These are phyloP conservation scores for Drosophila funebris DNA, from an alignment of 1,140 invertebrate species.

Conservation along the genomic window DNA sequence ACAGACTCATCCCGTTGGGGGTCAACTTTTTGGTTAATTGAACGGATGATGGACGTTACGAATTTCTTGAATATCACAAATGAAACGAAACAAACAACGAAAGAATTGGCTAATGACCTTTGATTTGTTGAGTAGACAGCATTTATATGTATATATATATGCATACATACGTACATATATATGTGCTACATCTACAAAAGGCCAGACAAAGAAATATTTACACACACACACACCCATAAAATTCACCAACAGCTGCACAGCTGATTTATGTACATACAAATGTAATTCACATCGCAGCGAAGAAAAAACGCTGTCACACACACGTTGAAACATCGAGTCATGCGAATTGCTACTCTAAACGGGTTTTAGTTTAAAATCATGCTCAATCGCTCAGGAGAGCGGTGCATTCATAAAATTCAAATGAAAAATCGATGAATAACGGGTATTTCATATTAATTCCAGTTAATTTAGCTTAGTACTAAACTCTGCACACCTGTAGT, in stretches of 20 bases:
- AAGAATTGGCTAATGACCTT: conserved; percentile 52
- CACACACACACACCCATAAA: conserved; percentile 18
- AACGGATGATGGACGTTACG: not conserved
- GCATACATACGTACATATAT: not conserved
- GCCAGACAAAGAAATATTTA: conserved; percentile 67
- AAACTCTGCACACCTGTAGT: conserved; percentile 5
- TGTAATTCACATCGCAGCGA: conserved; percentile 24
- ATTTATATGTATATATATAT: conserved; percentile 4
- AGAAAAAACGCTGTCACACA: conserved; percentile 26
- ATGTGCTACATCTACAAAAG: conserved; percentile 30
- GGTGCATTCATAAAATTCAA: conserved; percentile 13
- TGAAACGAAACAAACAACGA: conserved; percentile 10
- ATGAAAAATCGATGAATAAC: conserved; percentile 22
- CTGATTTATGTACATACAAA: conserved; percentile 61
- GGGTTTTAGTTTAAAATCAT: conserved; percentile 19
- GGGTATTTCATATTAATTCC: conserved; percentile 24
- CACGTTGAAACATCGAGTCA: not conserved
- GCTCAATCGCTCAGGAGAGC: not conserved
- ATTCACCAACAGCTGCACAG: conserved; percentile 53
- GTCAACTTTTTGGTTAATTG: conserved; percentile 17
- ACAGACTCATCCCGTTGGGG: not conserved
- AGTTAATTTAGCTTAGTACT: not conserved
- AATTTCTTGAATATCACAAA: conserved; percentile 3
- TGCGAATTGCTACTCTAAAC: conserved; percentile 25
- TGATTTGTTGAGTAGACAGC: conserved; percentile 26